phyloP scores from a whole-genome alignment of 2,797 vertebrate species.

The Lateolabrax maculatus region DNA sequence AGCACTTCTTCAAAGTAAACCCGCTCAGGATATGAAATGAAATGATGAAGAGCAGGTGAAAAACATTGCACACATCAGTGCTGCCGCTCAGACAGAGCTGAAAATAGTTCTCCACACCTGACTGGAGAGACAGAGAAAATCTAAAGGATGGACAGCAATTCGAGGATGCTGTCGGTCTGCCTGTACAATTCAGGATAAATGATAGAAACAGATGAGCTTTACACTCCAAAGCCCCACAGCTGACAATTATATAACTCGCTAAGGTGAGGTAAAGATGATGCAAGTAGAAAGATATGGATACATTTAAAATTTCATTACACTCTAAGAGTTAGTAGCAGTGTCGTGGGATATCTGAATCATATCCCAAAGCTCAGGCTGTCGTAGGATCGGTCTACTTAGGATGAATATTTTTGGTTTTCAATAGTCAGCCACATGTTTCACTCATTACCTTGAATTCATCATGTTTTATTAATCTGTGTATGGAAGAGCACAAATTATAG shows the following conservation, averaged over 20 bases:
- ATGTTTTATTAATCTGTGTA: conserved; percentile 15
- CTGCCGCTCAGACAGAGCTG: conserved; percentile 72
- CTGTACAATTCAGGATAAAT: conserved; percentile 69
- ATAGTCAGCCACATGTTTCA: background rate
- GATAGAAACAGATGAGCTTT: conserved; percentile 72
- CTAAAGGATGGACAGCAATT: conserved; percentile 71
- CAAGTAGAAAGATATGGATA: conserved; percentile 41
- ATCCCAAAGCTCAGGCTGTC: conserved; percentile 41
- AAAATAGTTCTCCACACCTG: conserved; percentile 78
- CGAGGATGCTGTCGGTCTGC: conserved; percentile 65
- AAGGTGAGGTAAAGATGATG: conserved; percentile 62
- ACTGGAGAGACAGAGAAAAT: conserved; percentile 71
- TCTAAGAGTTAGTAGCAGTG: conserved; percentile 44
- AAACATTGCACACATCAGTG: conserved; percentile 84
- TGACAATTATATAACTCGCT: conserved; percentile 72
- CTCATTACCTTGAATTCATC: conserved; percentile 5
- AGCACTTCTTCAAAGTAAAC: conserved; percentile 79
- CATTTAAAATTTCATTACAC: conserved; percentile 66
- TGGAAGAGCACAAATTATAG: conserved; percentile 6
- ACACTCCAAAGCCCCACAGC: conserved; percentile 64
- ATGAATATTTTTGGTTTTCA: conserved; percentile 13
- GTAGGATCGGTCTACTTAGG: conserved; percentile 39
- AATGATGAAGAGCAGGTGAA: conserved; percentile 83
- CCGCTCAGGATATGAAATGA: conserved; percentile 75
- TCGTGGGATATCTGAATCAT: conserved; percentile 46